Evolutionary conservation across 2,888 invertebrate genomes (phyloP), one percentile per base, ranked within the genome.

Genomic region (Chrysolina americana): DNA sequence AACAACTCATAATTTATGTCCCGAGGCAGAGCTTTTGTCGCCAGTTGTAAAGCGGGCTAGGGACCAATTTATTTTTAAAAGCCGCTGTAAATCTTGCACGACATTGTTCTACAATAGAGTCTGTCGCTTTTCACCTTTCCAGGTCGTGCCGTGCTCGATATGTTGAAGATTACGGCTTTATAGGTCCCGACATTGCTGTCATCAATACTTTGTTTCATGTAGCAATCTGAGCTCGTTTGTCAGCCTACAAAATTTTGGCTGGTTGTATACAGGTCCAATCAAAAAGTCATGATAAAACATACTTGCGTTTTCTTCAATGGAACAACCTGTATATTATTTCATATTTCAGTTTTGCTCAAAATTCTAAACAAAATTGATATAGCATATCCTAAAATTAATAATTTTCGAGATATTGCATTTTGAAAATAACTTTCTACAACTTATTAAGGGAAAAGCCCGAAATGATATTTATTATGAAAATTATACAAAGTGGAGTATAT

Each of bases 1-100:
- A 64, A 41, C 17, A 36, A 44, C 59, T 81, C 82, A 83, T 83
- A 84, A 85, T 85, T 85, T 83, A 85, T 84, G 81, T 83, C 84
- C 79, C 68, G 75, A 76, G 83, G 84, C 82, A 77, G 80, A 74
- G 80, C 83, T 83, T 84, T 85, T 85, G 85, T 85, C 85, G 85
- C 81, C 85, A 85, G 84, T 85, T 84, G 84, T 82, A 80, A 76
- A 83, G 83, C 85, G 84, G 81, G 80, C 13, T n/a, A 66, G 50
- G 41, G 59, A 59, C 28, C 50, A 66, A 66, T 50, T 66, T 50
- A 21, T 48, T 66, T 65, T 66, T 21, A 47, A 59, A 59, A 28
- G 59, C 59, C 59, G 59, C 59, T 28, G 59, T 59, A 59, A 59
- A 59, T 59, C 59, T 59, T 59, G 13, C 13, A 23, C n/a, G 9